These are phyloP conservation scores for Sinosuthora webbiana DNA, from an alignment of 2,113 vertebrate genomes.

Conservation along the genomic window DNA sequence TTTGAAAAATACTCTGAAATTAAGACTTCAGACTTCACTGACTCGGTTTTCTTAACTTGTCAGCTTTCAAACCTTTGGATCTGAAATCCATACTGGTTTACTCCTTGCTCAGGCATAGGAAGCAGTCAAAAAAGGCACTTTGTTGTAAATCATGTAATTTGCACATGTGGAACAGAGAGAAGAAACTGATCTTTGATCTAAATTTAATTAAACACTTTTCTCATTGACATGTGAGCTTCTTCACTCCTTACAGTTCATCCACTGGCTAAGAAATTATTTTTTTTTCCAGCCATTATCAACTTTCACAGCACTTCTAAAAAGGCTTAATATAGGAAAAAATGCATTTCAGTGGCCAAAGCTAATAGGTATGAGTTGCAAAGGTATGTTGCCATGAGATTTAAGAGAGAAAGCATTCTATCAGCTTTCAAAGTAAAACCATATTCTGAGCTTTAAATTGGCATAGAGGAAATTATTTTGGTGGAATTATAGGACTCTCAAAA, in stretches of 20 bases:
- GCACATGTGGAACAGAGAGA: neutral
- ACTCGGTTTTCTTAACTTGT: neutral
- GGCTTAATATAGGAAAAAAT: neutral
- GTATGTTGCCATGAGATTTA: neutral
- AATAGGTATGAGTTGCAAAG: neutral
- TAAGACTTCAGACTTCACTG: neutral
- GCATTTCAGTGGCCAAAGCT: neutral
- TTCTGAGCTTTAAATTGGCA: neutral
- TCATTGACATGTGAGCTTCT: neutral
- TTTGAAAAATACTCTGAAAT: neutral
- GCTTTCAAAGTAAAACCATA: neutral
- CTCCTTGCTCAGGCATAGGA: neutral
- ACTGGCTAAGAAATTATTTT: neutral
- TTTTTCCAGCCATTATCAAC: neutral
- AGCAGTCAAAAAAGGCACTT: neutral
- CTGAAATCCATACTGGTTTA: neutral
- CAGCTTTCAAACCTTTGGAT: neutral
- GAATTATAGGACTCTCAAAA: neutral
- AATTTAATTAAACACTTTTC: conserved; percentile 29
- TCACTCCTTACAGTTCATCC: neutral
- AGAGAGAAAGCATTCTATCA: neutral
- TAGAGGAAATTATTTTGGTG: neutral
- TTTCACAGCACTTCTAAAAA: neutral
- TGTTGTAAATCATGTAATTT: neutral
- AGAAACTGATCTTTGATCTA: conserved; percentile 32